Percentiles rank a stretch among this genome's conserved stretches.
Conservation (phyloP, 2,888 invertebrate species). For the Schizotus pectinicornis region DNA sequence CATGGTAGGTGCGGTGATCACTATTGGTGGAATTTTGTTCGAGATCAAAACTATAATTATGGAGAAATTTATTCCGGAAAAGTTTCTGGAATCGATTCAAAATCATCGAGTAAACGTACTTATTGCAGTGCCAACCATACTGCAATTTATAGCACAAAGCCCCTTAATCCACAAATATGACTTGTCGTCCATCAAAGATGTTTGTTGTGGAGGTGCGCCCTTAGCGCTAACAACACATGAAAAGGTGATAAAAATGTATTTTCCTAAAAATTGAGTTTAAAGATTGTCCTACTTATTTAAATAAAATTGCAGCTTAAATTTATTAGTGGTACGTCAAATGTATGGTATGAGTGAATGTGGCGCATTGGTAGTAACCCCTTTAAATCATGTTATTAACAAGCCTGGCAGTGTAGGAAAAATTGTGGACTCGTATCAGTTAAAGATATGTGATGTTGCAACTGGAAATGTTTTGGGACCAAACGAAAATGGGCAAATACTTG, state of each 20-base stretch:
- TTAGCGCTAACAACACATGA: constrained; percentile 7
- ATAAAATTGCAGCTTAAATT: constrained; percentile 2
- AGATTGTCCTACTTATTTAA: no score
- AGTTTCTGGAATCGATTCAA: constrained; percentile 1
- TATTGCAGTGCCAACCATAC: background rate
- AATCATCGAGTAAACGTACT: background rate
- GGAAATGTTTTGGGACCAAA: constrained; percentile 58
- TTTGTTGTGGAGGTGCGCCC: background rate
- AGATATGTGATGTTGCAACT: constrained; percentile 64
- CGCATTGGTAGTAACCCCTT: constrained; percentile 58
- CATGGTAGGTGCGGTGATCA: constrained; percentile 66
- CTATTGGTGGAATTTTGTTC: no score
- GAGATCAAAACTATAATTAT: no score
- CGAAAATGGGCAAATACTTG: constrained; percentile 77
- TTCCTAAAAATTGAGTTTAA: no score
- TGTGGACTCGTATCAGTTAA: constrained; percentile 65
- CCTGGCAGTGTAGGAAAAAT: constrained; percentile 68
- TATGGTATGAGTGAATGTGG: constrained; percentile 46
- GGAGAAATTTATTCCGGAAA: background rate
- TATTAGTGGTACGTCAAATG: constrained; percentile 17
- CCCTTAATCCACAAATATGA: constrained; percentile 5
- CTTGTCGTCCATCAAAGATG: background rate
- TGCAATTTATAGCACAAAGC: constrained; percentile 3
- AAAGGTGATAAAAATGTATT: background rate
- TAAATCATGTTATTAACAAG: constrained; percentile 55